Conservation (phyloP, 1,140 invertebrate species). For the Trichonephila clavipes region DNA sequence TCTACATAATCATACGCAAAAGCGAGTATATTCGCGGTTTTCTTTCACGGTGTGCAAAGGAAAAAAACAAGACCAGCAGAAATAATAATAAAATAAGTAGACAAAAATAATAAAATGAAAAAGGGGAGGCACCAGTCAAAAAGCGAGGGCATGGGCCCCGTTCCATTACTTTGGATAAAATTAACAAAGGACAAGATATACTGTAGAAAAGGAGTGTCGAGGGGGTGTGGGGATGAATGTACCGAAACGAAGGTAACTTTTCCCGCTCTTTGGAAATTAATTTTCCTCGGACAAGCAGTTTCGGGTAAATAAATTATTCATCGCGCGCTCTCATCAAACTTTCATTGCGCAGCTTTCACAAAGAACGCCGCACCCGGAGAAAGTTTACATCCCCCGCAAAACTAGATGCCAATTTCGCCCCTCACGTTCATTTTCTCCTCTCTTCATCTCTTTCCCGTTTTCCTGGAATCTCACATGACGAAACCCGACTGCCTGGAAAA, state of each 20-base stretch:
- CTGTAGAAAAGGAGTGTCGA: background rate
- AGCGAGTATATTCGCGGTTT: background rate
- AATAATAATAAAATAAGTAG: slow-evolving; percentile 63
- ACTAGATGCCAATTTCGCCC: slow-evolving; percentile 65
- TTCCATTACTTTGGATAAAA: slow-evolving; percentile 76
- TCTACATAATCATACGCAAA: slow-evolving; percentile 58
- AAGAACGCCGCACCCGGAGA: slow-evolving; percentile 61
- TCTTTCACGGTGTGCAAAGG: slow-evolving; percentile 23
- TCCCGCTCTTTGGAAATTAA: slow-evolving; percentile 74
- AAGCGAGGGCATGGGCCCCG: slow-evolving; percentile 48
- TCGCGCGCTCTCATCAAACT: slow-evolving; percentile 68
- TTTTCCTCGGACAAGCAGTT: slow-evolving; percentile 72
- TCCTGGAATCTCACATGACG: background rate
- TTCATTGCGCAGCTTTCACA: slow-evolving; percentile 65
- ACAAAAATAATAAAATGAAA: slow-evolving; percentile 45
- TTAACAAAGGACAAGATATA: slow-evolving; percentile 66
- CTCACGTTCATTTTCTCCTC: slow-evolving; percentile 43
- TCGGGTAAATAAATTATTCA: slow-evolving; percentile 75
- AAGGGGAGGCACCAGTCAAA: slow-evolving; percentile 55
- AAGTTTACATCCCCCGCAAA: slow-evolving; percentile 46
- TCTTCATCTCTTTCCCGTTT: background rate
- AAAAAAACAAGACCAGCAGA: background rate
- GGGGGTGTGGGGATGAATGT: background rate
- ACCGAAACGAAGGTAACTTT: slow-evolving; percentile 53
- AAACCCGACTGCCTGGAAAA: slow-evolving; percentile 21